Conservation (phyloP, 2,797 vertebrate genomes). For the Leontocebus nigricollis region DNA sequence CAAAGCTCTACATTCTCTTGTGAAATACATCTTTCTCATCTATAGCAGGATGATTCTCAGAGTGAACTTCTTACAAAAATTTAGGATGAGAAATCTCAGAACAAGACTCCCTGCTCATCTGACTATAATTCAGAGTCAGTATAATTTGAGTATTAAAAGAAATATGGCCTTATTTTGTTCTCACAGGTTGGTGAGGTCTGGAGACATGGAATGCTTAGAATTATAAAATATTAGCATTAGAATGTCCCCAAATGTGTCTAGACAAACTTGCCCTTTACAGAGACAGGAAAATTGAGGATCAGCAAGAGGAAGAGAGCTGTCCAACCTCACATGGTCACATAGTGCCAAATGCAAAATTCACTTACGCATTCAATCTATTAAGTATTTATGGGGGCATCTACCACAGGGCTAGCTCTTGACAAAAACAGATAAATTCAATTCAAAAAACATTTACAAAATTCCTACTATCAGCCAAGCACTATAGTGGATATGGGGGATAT, state of each 20-base stretch:
- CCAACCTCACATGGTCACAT: neutral
- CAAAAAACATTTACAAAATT: neutral
- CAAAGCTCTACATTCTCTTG: fast-evolving
- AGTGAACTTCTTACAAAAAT: neutral
- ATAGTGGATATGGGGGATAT: neutral
- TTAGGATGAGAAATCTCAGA: neutral
- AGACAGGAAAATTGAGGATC: neutral
- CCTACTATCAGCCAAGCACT: neutral
- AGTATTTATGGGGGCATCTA: neutral
- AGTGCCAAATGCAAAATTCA: neutral
- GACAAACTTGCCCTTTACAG: neutral
- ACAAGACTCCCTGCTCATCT: neutral
- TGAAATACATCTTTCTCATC: neutral
- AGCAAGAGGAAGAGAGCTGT: neutral
- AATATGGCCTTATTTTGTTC: neutral
- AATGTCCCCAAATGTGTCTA: neutral
- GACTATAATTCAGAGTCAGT: neutral
- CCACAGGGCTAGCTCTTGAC: neutral
- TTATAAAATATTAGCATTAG: neutral
- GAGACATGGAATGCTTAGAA: neutral
- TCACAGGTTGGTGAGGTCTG: neutral
- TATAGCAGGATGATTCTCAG: neutral
- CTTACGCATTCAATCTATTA: neutral
- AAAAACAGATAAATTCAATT: neutral
- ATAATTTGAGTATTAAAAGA: neutral